Conservation (phyloP, 1,140 invertebrate genomes). For the Bathynomus jamesi region DNA sequence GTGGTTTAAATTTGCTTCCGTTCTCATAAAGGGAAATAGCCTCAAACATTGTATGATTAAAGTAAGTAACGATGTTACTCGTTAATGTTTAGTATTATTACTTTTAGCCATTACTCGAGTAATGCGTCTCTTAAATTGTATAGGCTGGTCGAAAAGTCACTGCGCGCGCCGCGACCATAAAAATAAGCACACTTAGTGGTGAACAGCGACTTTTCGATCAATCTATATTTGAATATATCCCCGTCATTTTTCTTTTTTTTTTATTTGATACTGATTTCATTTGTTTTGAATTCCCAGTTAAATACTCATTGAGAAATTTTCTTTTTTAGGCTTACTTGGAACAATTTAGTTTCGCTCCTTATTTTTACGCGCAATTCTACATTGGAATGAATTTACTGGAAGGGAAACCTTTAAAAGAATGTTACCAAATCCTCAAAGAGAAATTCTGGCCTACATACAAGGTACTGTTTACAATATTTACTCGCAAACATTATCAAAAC, state of each 20-base stretch:
- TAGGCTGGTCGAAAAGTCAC: no score
- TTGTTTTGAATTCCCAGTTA: no score
- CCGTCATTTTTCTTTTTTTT: no score
- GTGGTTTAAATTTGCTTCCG: constrained; percentile 12
- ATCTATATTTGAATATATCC: no score
- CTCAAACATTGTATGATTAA: constrained; percentile 15
- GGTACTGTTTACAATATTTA: no score
- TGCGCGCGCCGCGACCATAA: no score
- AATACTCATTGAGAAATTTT: no score
- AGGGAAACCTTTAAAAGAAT: constrained; percentile 9
- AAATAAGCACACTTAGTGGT: no score
- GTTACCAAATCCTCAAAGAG: neutral
- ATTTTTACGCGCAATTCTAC: constrained; percentile 18
- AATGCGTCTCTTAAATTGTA: no score
- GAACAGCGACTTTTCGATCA: no score
- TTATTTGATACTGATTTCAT: no score
- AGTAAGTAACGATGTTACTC: neutral
- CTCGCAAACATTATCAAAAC: no score
- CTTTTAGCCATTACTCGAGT: neutral
- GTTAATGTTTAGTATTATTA: neutral
- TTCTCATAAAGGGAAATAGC: constrained; percentile 8
- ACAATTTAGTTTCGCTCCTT: constrained; percentile 18
- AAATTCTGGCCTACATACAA: neutral
- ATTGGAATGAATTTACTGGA: constrained; percentile 23
- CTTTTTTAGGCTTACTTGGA: constrained; percentile 18